phyloP scores from a whole-genome alignment of 2,113 vertebrate species.

The Acrocephalus arundinaceus region DNA sequence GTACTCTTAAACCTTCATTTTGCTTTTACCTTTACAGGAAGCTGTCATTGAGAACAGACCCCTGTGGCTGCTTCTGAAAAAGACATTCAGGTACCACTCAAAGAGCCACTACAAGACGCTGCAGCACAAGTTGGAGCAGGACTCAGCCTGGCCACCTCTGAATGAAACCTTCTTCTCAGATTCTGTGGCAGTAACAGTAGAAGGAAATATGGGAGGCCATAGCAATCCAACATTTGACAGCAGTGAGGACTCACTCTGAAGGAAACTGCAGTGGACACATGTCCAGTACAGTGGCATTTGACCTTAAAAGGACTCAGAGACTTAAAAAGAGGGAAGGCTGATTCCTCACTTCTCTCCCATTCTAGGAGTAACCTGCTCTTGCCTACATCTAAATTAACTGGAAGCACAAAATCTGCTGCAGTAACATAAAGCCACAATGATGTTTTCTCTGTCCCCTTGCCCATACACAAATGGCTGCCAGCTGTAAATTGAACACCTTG shows the following conservation, averaged over 20 bases:
- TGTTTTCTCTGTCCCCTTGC: background rate
- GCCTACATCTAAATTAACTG: background rate
- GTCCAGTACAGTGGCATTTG: background rate
- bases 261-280: background rate
- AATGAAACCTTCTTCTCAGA: constrained; percentile 61
- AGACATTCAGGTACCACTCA: constrained; percentile 57
- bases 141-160: constrained; percentile 75
- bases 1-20: background rate
- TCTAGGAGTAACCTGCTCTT: background rate
- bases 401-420: background rate
- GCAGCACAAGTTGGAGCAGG: constrained; percentile 53
- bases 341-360: background rate
- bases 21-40: constrained; percentile 67
- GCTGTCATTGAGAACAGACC: constrained; percentile 74
- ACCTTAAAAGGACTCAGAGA: background rate
- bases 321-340: background rate
- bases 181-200: background rate
- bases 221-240: constrained; percentile 75
- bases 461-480: background rate
- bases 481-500: background rate
- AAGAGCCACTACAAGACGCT: constrained; percentile 73
- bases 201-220: constrained; percentile 41
- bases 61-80: constrained; percentile 74
- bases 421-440: background rate
- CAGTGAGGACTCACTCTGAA: constrained; percentile 59